Base-by-base conservation (phyloP, 2,888 invertebrate genomes). In the Caradrina clavipalpis region DNA sequence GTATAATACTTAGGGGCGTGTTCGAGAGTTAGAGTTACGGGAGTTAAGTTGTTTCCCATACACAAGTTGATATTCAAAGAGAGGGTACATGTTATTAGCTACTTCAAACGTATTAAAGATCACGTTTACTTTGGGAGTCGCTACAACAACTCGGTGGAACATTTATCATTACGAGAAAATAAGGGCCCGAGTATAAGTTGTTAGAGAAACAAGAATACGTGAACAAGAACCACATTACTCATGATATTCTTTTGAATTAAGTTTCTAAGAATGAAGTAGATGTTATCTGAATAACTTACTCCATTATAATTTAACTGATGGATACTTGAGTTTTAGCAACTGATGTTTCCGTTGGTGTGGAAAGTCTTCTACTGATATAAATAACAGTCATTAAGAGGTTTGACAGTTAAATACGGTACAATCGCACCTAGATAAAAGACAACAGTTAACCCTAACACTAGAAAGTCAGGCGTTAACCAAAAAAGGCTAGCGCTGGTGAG, bases 1-100 rank as follows among this genome's bases (percentile, higher is more conserved):
- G 87, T 84, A 76, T 83, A 76, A 86, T 85, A 86, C 88, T 87
- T 80, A 83, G 70, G 81, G 77, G 78, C 78, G 83, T 82, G 80
- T 77, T 83, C 72, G 73, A 82, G 82, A 86, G 83, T 85, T 84
- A 76, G 78, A 85, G 84, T 81, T 85, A 79, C 78, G 60, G 51
- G 50, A 81, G 77, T 77, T 80, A 79, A 84, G 81, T 82, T 85
- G 85, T 86, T 79, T 64, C 71, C 72, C 78, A 84, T 76, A 81
- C 69, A 81, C 78, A 65, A 86, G 73, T 80, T 82, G 66, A 78
- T 78, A 79, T 84, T 81, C 73, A 75, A 73, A 64, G 64, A 61
- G 73, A 76, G 69, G 75, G 71, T 68, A 74, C 73, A 75, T 70
- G 55, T 77, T 80, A 81, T 78, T 69, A 81, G 69, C 61, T 74